Evolutionary conservation across 37 sponge, comb jelly and placozoan genomes (phyloP).

Genomic region (Diacarnus erythraeanus): DNA sequence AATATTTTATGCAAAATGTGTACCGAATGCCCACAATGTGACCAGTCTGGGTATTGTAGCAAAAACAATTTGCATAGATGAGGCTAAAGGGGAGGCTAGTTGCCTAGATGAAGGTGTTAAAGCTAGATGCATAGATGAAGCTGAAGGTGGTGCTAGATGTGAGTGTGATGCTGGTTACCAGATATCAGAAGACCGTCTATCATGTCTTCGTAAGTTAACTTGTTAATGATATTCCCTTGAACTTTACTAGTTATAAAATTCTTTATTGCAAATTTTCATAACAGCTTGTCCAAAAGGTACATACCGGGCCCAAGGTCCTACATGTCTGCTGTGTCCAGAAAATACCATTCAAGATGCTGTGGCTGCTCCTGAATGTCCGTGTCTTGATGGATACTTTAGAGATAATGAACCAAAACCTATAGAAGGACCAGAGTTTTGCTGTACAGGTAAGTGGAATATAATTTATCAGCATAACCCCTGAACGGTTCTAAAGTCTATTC

Average conservation of each 20-base stretch:
- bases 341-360: background rate
- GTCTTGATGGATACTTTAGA: background rate
- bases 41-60: background rate
- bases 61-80: background rate
- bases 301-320: background rate
- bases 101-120: too few relatives aligned
- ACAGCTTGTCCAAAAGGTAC: background rate
- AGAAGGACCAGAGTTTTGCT: background rate
- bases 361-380: background rate
- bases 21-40: background rate
- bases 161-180: conserved; percentile 5
- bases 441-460: conserved; percentile 4
- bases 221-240: too few relatives aligned
- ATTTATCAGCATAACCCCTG: too few relatives aligned
- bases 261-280: too few relatives aligned
- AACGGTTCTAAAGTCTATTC: too few relatives aligned
- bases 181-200: background rate
- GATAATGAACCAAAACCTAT: too few relatives aligned
- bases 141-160: background rate
- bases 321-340: background rate
- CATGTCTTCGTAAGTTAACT: background rate
- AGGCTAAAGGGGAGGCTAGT: too few relatives aligned
- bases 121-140: too few relatives aligned
- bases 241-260: background rate
- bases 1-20: background rate